Evolutionary conservation across 2,113 vertebrate species (phyloP), one percentile per base, ranked within the genome.

Genomic region (Felis chaus): DNA sequence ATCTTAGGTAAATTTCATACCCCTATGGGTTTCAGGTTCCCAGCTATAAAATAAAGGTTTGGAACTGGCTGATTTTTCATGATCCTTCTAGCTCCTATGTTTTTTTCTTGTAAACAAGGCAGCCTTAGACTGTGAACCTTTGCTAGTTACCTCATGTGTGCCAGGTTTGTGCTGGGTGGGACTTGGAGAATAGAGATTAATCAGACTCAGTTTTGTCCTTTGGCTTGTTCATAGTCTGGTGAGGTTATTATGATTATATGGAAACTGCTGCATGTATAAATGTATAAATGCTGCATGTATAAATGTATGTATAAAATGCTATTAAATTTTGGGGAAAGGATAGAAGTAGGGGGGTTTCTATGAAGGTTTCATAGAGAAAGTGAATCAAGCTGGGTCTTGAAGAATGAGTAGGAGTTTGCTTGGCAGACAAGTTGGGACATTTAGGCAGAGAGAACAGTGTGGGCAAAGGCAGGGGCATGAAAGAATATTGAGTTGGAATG

Each of bases 361-460:
- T 41, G 69, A 87, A 81, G n/a, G 14, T 94, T 96, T 73, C 13
- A 4, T 78, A 76, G 86, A 95, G 73, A 12, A 96, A 97, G 41
- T 92, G 63, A 96, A 21, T 95, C 90, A 93, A 65, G 8, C 73
- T 76, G 92, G 73, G 29, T 73, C 84, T 76, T 73, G 79, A 96
- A 81, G 82, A 92, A 74, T 89, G 57, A 95, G 50, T 83, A 94
- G 74, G 83, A 83, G 74, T 95, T 95, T 96, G 50, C 61, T 92
- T 97, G 88, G 80, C 69, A 94, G 48, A 74, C 31, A 88, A 50
- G 27, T 79, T 85, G 86, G 63, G 79, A 73, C 73, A 33, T 96
- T 92, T 90, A 79, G 66, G 41, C 74, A 68, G 63, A 69, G 78
- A 89, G 91, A 95, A 94, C 74, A 76, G 63, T 48, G 33, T 87